Evolutionary conservation across 2,113 vertebrate species (phyloP).

Genomic region (Lamprologus lemairii): DNA sequence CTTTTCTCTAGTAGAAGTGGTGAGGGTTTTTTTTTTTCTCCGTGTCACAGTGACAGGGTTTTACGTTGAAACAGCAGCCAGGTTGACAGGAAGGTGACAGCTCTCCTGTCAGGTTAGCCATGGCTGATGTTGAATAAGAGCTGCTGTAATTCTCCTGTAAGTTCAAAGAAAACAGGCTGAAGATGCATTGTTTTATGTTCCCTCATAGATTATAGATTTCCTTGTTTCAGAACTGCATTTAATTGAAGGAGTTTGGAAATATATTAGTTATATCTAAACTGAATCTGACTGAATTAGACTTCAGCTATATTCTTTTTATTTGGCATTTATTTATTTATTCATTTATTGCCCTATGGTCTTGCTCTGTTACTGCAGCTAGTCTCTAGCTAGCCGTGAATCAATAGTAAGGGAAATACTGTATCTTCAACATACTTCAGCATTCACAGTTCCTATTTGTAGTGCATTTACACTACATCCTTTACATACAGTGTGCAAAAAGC

Average conservation of each 20-base stretch:
- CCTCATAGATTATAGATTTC: constrained; percentile 71
- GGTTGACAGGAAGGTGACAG: constrained; percentile 85
- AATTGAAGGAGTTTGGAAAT: not conserved
- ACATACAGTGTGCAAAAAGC: not conserved
- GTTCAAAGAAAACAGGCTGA: constrained; percentile 78
- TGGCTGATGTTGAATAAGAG: constrained; percentile 81
- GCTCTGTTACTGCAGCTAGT: not conserved
- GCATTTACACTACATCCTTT: not conserved
- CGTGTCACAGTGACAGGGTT: constrained; percentile 84
- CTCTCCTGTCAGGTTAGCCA: constrained; percentile 87
- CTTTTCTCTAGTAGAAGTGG: constrained; percentile 87
- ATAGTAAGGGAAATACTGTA: not conserved
- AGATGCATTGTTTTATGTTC: constrained; percentile 48
- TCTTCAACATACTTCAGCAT: not conserved
- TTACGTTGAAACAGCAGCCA: constrained; percentile 68
- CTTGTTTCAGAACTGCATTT: constrained; percentile 66
- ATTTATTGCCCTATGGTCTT: not conserved
- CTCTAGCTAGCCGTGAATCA: not conserved
- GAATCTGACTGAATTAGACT: not conserved
- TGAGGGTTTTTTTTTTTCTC: constrained; percentile 71
- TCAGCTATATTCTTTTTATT: not conserved
- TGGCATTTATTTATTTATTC: not conserved
- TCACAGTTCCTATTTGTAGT: not conserved
- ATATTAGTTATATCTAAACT: not conserved
- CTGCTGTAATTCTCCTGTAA: constrained; percentile 84